A percentile compares a stretch with the other conserved stretches of the same genome.
phyloP scores from a whole-genome alignment of 2,797 vertebrate species.

The Telmatherina bonti region DNA sequence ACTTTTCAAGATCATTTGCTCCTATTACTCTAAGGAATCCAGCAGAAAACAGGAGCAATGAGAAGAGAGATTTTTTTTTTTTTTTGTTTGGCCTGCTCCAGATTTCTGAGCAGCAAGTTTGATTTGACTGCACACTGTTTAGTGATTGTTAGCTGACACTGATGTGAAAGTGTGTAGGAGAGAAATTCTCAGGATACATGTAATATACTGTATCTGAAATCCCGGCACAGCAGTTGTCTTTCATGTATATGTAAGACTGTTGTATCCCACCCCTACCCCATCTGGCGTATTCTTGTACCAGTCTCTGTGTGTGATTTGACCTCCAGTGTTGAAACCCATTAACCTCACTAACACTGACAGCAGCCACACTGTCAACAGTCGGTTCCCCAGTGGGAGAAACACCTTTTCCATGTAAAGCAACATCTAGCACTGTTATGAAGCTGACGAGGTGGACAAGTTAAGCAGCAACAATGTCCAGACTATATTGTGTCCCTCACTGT shows the following conservation, averaged over 20 bases:
- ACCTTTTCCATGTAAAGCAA: slow-evolving; percentile 20
- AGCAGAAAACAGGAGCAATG: neutral
- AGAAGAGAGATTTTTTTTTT: neutral
- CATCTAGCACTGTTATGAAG: neutral
- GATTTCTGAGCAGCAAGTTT: no score
- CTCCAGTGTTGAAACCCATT: slow-evolving; percentile 54
- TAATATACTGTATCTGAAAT: neutral
- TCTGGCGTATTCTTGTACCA: slow-evolving; percentile 33
- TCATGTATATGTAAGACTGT: slow-evolving; percentile 1
- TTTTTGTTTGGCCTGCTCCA: no score
- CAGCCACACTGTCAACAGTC: slow-evolving; percentile 39
- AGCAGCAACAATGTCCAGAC: neutral
- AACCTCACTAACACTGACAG: slow-evolving; percentile 54
- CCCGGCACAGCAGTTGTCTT: neutral
- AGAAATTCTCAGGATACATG: neutral
- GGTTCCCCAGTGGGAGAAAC: slow-evolving; percentile 12
- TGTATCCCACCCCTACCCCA: slow-evolving; percentile 2
- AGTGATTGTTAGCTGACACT: no score
- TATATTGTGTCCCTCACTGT: neutral
- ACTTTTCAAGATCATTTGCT: no score
- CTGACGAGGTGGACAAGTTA: neutral
- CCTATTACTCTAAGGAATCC: no score
- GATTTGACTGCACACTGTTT: no score
- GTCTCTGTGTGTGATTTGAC: slow-evolving; percentile 44
- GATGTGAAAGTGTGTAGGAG: neutral